These are phyloP conservation scores for Mythimna impura DNA, from an alignment of 2,888 invertebrate genomes.

Conservation along the genomic window DNA sequence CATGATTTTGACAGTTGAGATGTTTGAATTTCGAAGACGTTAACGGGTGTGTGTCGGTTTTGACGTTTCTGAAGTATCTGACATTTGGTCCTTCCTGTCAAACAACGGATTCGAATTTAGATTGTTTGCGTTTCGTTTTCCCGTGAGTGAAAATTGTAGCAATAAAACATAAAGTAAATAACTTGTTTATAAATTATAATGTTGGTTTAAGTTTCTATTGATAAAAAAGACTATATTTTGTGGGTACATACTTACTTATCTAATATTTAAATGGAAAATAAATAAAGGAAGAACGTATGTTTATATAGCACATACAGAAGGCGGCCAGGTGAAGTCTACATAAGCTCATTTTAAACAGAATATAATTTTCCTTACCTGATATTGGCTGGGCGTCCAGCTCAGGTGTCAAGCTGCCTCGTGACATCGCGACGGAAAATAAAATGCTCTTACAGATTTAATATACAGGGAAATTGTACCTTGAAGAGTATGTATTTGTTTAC, in stretches of 20 bases:
- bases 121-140: too few species aligned
- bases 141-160: too few species aligned
- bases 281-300: background rate
- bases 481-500: background rate
- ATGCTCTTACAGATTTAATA: constrained; percentile 31
- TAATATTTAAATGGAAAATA: background rate
- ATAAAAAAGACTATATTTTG: too few species aligned
- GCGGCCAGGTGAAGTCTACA: background rate
- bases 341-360: constrained; percentile 17
- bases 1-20: constrained; percentile 54
- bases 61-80: constrained; percentile 5
- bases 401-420: constrained; percentile 49
- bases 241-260: too few species aligned
- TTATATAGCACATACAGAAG: background rate
- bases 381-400: constrained; percentile 59
- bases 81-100: background rate
- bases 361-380: constrained; percentile 53
- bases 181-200: too few species aligned
- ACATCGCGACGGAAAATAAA: constrained; percentile 39
- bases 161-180: too few species aligned
- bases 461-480: background rate
- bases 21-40: constrained; percentile 33
- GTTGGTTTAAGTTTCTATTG: too few species aligned
- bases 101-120: background rate
- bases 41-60: constrained; percentile 9